Percentiles rank a stretch among this genome's conserved stretches.
These are phyloP conservation scores for Eucera pruinosa DNA, from an alignment of 2,888 invertebrate species.

Conservation along the genomic window DNA sequence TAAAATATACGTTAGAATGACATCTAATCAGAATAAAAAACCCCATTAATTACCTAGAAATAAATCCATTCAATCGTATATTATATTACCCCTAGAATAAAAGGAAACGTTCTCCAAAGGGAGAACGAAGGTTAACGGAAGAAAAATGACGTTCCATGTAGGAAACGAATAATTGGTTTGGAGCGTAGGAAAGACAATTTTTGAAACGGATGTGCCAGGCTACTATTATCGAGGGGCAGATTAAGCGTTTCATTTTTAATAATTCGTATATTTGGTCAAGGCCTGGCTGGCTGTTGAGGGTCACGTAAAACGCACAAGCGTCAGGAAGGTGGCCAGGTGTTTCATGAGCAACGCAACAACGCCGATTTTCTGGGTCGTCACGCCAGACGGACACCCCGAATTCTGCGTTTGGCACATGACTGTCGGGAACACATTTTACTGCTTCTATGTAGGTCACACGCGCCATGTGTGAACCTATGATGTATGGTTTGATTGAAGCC, in stretches of 20 bases:
- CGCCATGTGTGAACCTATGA: conserved; percentile 45
- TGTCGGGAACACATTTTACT: conserved; percentile 56
- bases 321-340: conserved; percentile 74
- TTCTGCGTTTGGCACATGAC: conserved; percentile 71
- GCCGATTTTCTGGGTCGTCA: conserved; percentile 76
- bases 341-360: conserved; percentile 57
- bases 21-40: no score
- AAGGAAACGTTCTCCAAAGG: not conserved
- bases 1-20: no score
- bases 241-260: conserved; percentile 45
- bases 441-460: conserved; percentile 68
- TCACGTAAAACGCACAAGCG: conserved; percentile 54
- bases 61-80: not conserved
- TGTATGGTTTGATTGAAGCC: conserved; percentile 29
- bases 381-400: conserved; percentile 74
- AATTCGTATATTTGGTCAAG: conserved; percentile 44
- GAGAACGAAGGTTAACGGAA: conserved; percentile 21
- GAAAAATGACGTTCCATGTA: not conserved
- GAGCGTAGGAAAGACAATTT: conserved; percentile 32
- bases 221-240: conserved; percentile 20
- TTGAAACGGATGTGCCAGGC: conserved; percentile 31
- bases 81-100: not conserved
- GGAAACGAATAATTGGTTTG: conserved; percentile 41
- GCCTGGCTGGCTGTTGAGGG: conserved; percentile 55
- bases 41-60: no score